Conservation (phyloP, 2,888 invertebrate genomes). For the Cheilosia scutellata region DNA sequence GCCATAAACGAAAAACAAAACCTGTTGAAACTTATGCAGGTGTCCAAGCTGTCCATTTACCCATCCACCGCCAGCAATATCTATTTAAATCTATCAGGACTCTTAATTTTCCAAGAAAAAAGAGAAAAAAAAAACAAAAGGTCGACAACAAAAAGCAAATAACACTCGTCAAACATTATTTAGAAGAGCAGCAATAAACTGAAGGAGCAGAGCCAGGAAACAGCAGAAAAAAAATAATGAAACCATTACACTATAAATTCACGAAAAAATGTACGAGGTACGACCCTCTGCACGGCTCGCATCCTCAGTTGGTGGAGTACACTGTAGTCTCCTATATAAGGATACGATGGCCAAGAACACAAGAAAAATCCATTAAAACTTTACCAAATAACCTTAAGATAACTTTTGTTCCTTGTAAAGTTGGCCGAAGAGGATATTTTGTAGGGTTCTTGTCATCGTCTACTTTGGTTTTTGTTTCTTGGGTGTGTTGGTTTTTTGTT, state of each 20-base stretch:
- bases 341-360: conserved; percentile 61
- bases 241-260: conserved; percentile 70
- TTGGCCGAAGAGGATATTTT: conserved; percentile 57
- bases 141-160: conserved; percentile 54
- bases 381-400: conserved; percentile 72
- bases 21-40: conserved; percentile 59
- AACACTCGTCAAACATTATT: conserved; percentile 40
- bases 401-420: conserved; percentile 70
- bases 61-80: conserved; percentile 44
- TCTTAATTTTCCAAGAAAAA: conserved; percentile 32
- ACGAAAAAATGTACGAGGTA: conserved; percentile 67
- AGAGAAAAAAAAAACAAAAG: conserved; percentile 25
- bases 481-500: background rate
- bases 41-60: conserved; percentile 58
- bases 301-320: background rate
- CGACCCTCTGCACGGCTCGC: conserved; percentile 31
- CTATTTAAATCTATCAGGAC: conserved; percentile 65
- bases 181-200: conserved; percentile 10
- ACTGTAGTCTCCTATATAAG: conserved; percentile 40
- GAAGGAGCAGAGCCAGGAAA: conserved; percentile 7
- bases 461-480: conserved; percentile 5
- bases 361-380: conserved; percentile 74
- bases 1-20: conserved; percentile 22
- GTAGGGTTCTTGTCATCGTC: conserved; percentile 35
- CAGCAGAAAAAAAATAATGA: conserved; percentile 32